phyloP scores from a whole-genome alignment of 2,888 invertebrate species.

The Tetropium fuscum region DNA sequence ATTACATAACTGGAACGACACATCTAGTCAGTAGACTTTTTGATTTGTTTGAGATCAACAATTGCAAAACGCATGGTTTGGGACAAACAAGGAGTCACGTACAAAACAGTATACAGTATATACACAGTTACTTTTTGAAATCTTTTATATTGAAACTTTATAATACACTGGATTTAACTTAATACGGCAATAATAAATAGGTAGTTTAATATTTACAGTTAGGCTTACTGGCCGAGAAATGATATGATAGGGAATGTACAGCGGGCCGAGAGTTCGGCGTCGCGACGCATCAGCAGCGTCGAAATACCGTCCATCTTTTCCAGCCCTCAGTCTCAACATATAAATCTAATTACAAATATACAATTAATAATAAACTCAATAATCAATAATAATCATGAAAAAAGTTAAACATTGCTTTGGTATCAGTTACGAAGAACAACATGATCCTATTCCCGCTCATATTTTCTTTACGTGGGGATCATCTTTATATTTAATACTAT shows the following conservation, averaged over 20 bases:
- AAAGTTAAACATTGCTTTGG: constrained; percentile 68
- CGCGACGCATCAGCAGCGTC: constrained; percentile 15
- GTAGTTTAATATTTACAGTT: constrained; percentile 59
- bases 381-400: constrained; percentile 62
- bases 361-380: constrained; percentile 63
- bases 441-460: constrained; percentile 47
- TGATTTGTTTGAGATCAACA: constrained; percentile 11
- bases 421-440: constrained; percentile 67
- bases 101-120: constrained; percentile 32
- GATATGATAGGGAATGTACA: constrained; percentile 66
- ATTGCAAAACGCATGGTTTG: constrained; percentile 22
- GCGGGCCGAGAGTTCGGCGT: constrained; percentile 53
- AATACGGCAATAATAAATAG: constrained; percentile 54
- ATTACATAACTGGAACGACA: not conserved
- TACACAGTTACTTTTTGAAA: constrained; percentile 37
- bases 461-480: constrained; percentile 41
- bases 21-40: constrained; percentile 12
- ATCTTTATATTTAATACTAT: constrained; percentile 40
- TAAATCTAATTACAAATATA: constrained; percentile 64
- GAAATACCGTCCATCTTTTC: constrained; percentile 14
- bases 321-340: constrained; percentile 65
- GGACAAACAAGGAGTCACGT: constrained; percentile 30
- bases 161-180: constrained; percentile 50
- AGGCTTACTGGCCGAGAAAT: constrained; percentile 61
- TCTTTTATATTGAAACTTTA: constrained; percentile 50